These are phyloP conservation scores for Zaprionus taronus DNA, from an alignment of 1,140 invertebrate species.

Conservation along the genomic window DNA sequence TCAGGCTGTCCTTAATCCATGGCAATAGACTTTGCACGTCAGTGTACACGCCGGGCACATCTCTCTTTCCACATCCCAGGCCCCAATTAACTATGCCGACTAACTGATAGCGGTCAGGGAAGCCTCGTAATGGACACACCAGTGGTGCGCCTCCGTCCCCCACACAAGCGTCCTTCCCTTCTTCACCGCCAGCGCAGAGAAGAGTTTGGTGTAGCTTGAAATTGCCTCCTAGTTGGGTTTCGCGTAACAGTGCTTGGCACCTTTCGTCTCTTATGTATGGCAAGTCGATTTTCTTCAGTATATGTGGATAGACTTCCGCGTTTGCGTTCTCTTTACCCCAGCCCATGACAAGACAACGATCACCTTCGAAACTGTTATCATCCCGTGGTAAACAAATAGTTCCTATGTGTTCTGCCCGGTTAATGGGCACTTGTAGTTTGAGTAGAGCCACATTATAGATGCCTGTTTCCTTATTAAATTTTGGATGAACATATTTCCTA, in stretches of 20 bases:
- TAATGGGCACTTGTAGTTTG: slow-evolving; percentile 12
- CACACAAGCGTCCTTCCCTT: slow-evolving; percentile 89
- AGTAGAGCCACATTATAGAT: slow-evolving; percentile 38
- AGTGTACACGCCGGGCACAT: slow-evolving; percentile 91
- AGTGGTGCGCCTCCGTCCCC: slow-evolving; percentile 91
- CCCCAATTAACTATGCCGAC: slow-evolving; percentile 90
- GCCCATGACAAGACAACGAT: slow-evolving; percentile 39
- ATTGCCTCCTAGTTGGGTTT: slow-evolving; percentile 78
- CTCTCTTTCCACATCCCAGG: slow-evolving; percentile 85
- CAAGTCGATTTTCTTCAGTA: slow-evolving; percentile 88
- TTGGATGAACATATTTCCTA: background rate
- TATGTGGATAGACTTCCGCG: background rate
- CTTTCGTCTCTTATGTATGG: slow-evolving; percentile 80
- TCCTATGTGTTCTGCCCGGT: slow-evolving; percentile 23
- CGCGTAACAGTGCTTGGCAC: slow-evolving; percentile 85
- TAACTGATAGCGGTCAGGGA: slow-evolving; percentile 86
- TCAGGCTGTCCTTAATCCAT: slow-evolving; percentile 36
- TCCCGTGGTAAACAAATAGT: slow-evolving; percentile 37
- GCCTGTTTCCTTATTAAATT: background rate
- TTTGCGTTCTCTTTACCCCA: slow-evolving; percentile 32
- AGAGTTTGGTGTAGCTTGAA: slow-evolving; percentile 85
- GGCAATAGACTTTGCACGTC: slow-evolving; percentile 86
- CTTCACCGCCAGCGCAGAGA: slow-evolving; percentile 87
- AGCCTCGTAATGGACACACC: slow-evolving; percentile 86
- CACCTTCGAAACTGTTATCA: background rate